Conservation (phyloP, 2,797 vertebrate species). For the Pyrocephalus nanus region DNA sequence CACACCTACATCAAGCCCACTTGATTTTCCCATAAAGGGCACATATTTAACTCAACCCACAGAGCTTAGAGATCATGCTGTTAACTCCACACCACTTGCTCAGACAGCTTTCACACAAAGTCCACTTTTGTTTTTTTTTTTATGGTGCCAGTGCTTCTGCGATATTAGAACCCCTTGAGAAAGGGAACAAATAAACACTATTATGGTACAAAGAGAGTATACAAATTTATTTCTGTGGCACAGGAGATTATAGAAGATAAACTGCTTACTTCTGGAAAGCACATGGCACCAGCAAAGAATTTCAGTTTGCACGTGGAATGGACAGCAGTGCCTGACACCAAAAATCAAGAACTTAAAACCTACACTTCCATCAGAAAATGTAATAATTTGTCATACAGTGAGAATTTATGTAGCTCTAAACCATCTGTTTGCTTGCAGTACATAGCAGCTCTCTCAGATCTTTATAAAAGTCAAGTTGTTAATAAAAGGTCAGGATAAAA, state of each 20-base stretch:
- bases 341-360: conserved; percentile 22
- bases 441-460: background rate
- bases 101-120: conserved; percentile 21
- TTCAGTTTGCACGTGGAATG: background rate
- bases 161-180: background rate
- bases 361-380: background rate
- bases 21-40: conserved; percentile 15
- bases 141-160: background rate
- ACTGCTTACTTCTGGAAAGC: conserved; percentile 52
- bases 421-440: background rate
- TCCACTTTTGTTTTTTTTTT: background rate
- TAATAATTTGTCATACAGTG: background rate
- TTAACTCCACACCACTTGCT: background rate
- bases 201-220: conserved; percentile 18
- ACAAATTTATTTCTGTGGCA: conserved; percentile 2
- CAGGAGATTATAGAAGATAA: conserved; percentile 49
- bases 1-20: background rate
- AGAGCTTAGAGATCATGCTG: background rate
- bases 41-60: conserved; percentile 43
- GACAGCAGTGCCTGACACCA: background rate
- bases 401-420: background rate
- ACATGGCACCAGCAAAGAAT: conserved; percentile 28
- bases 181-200: conserved; percentile 7
- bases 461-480: background rate
- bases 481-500: conserved; percentile 24